These are phyloP conservation scores for Trachurus trachurus DNA, from an alignment of 2,797 vertebrate species.

Conservation along the genomic window DNA sequence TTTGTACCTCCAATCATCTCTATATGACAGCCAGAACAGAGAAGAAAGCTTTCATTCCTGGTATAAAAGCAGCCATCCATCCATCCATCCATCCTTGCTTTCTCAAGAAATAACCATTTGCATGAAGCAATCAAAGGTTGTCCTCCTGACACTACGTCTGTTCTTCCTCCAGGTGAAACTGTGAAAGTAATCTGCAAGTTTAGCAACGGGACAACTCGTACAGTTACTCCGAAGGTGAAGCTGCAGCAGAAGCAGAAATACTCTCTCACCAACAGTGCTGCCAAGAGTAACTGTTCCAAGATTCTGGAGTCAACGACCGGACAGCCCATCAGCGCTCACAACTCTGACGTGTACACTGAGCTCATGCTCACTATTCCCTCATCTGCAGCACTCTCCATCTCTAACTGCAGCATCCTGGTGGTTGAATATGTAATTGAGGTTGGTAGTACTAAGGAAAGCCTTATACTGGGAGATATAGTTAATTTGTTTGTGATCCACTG, in stretches of 20 bases:
- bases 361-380: conserved; percentile 60
- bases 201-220: conserved; percentile 45
- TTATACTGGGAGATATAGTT: not conserved
- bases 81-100: not conserved
- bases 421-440: conserved; percentile 70
- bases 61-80: too few species aligned
- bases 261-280: not conserved
- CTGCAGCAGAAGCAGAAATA: conserved; percentile 64
- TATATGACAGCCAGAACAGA: conserved; percentile 47
- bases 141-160: not conserved
- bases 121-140: not conserved
- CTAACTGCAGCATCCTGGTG: conserved; percentile 70
- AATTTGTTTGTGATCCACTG: not conserved
- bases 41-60: conserved; percentile 68
- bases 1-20: conserved; percentile 60
- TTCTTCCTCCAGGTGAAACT: conserved; percentile 65
- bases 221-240: conserved; percentile 43
- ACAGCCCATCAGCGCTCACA: conserved; percentile 12
- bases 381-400: conserved; percentile 34
- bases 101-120: not conserved
- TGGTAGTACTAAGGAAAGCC: conserved; percentile 20
- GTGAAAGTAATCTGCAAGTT: conserved; percentile 63
- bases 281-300: fast-evolving
- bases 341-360: conserved; percentile 22
- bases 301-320: not conserved